Evolutionary conservation across 2,113 vertebrate genomes (phyloP).

Genomic region (Datnioides undecimradiatus): DNA sequence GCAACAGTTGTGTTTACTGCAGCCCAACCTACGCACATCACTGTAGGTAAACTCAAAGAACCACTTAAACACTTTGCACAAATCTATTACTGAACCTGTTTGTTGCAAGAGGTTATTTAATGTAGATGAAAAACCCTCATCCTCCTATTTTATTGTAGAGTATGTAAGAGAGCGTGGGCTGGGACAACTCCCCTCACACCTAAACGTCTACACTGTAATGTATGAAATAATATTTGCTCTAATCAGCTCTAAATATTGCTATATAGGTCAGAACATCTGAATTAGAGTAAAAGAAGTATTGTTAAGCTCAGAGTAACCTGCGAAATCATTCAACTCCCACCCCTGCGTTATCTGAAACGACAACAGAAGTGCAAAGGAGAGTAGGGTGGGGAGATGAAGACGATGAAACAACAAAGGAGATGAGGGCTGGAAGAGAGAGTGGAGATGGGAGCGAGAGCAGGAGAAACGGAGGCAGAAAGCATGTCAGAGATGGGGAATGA

Average conservation of each 20-base stretch:
- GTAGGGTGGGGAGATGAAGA: not conserved
- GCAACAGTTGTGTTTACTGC: not conserved
- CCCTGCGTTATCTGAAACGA: not conserved
- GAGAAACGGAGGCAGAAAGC: slow-evolving; percentile 11
- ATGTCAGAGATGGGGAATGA: slow-evolving; percentile 18
- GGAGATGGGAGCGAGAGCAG: not conserved
- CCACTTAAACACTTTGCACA: not conserved
- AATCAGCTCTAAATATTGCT: not conserved
- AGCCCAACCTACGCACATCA: no score
- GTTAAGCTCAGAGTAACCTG: not conserved
- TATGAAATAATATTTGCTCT: not conserved
- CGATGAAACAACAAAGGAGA: not conserved
- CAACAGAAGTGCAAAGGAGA: not conserved
- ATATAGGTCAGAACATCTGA: slow-evolving; percentile 21
- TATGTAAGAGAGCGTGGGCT: not conserved
- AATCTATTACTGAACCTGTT: not conserved
- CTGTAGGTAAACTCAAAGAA: not conserved
- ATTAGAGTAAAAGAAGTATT: not conserved
- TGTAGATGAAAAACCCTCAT: not conserved
- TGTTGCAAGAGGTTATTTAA: not conserved
- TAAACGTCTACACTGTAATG: not conserved
- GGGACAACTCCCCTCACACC: not conserved
- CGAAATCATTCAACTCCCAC: not conserved
- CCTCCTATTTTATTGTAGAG: not conserved
- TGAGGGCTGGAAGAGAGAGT: not conserved